Conservation (phyloP, 2,797 vertebrate species). For the Gephyroberyx darwinii region DNA sequence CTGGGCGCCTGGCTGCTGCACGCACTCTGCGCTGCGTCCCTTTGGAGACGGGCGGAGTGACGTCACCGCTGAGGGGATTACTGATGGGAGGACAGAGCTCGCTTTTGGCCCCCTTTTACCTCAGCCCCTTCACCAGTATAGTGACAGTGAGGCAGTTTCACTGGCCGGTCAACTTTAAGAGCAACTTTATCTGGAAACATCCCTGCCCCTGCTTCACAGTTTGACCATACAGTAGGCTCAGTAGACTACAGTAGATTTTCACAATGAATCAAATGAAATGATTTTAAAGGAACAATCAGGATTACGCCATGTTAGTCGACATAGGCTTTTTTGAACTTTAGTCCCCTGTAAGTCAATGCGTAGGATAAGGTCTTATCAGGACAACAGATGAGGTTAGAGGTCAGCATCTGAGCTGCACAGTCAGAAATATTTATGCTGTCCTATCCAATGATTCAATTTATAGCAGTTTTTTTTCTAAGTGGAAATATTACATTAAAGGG, state of each 20-base stretch:
- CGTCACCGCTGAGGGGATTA: constrained; percentile 77
- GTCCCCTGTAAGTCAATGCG: not conserved
- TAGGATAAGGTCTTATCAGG: constrained; percentile 9
- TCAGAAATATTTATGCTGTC: not conserved
- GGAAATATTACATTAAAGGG: not conserved
- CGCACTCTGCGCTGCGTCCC: constrained; percentile 60
- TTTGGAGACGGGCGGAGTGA: constrained; percentile 72
- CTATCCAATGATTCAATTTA: not conserved
- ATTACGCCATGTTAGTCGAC: not conserved
- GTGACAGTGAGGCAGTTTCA: constrained; percentile 21
- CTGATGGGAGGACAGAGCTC: constrained; percentile 48
- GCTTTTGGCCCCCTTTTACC: constrained; percentile 6
- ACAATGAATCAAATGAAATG: too few species aligned
- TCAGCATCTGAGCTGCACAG: constrained; percentile 3
- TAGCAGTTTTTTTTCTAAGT: not conserved
- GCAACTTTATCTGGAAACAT: constrained; percentile 16
- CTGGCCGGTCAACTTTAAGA: constrained; percentile 3
- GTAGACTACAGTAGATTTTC: too few species aligned
- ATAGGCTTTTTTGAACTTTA: too few species aligned
- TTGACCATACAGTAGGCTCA: too few species aligned
- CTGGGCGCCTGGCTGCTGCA: constrained; percentile 64
- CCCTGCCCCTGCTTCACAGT: constrained; percentile 17
- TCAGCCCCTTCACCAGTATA: constrained; percentile 9
- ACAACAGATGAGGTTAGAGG: constrained; percentile 37
- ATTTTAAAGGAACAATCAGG: not conserved